Evolutionary conservation across 2,888 invertebrate species (phyloP), one percentile per base, ranked within the genome.

Genomic region (Nymphalis c-album): DNA sequence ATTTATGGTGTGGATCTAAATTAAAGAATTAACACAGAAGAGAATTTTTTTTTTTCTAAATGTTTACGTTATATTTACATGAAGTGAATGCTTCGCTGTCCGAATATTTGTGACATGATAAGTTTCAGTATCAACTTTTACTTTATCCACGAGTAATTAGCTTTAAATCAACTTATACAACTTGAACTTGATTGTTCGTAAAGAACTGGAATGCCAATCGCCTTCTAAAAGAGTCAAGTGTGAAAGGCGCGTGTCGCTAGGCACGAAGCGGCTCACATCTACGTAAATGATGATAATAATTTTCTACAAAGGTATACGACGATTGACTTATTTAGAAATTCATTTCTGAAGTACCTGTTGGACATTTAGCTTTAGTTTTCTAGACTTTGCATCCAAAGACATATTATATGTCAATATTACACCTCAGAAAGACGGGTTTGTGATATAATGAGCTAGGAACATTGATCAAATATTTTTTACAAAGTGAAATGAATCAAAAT

Each of bases 141-240:
- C 61, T 72, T 68, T 64, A 68, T 57, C 18, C 47, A 17, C 45
- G 58, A 57, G 46, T 71, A 67, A 65, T 62, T 60, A 65, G 46
- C 60, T 64, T 67, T 67, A 58, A 65, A 58, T 63, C 65, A 66
- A 69, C 63, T 69, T 62, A 67, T 58, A 65, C 72, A 63, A 79
- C 77, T 78, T 85, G 84, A 84, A 84, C 83, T 80, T 80, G 79
- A 74, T 75, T 71, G 77, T 77, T 63, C 53, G 69, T 67, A 65
- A 69, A 75, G 75, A 80, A 72, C 76, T 69, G 87, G 88, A 88
- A 88, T 88, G 88, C 77, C 75, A 86, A 81, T 80, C 74, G 78
- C 86, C 86, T 87, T 86, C 85, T 83, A 81, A 80, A 83, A 79
- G 72, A 67, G 72, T 70, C 60, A 71, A 73, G 67, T 70, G 71